phyloP scores from a whole-genome alignment of 2,113 vertebrate genomes.

The Alethe diademata region DNA sequence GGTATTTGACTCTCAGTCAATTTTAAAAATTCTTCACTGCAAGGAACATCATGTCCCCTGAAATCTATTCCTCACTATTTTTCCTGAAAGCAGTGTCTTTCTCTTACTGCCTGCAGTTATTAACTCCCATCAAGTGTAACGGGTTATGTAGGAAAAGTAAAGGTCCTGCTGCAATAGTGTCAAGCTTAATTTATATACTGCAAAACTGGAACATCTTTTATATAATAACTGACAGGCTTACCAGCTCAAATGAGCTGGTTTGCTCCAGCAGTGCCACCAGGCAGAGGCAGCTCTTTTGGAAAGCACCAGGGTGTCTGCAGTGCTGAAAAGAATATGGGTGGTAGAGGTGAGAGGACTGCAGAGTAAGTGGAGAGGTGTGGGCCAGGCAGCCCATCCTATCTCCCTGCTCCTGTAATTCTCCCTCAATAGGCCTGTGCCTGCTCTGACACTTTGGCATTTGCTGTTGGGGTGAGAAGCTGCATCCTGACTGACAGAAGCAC shows the following conservation, averaged over 20 bases:
- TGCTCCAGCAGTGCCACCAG: background rate
- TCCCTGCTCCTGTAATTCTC: background rate
- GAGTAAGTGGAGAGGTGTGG: background rate
- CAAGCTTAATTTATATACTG: conserved; percentile 29
- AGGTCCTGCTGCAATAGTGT: conserved; percentile 14
- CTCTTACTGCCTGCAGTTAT: conserved; percentile 14
- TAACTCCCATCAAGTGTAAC: background rate
- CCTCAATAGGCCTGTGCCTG: background rate
- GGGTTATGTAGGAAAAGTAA: background rate
- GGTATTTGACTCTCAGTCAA: background rate
- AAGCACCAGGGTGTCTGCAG: background rate
- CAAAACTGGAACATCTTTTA: conserved; percentile 22
- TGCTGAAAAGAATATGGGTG: background rate
- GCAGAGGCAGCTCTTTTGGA: background rate
- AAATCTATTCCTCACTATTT: background rate
- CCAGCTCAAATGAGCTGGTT: background rate
- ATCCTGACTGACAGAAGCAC: background rate
- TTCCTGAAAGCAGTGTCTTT: conserved; percentile 8
- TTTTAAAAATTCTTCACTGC: conserved; percentile 1
- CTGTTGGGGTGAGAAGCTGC: background rate
- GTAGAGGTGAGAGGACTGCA: background rate
- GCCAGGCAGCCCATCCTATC: background rate
- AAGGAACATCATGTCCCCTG: background rate
- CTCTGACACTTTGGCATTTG: background rate
- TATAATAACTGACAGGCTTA: conserved; percentile 14